Evolutionary conservation across 2,797 vertebrate genomes (phyloP).

Genomic region (Sphenopsis melanotis): DNA sequence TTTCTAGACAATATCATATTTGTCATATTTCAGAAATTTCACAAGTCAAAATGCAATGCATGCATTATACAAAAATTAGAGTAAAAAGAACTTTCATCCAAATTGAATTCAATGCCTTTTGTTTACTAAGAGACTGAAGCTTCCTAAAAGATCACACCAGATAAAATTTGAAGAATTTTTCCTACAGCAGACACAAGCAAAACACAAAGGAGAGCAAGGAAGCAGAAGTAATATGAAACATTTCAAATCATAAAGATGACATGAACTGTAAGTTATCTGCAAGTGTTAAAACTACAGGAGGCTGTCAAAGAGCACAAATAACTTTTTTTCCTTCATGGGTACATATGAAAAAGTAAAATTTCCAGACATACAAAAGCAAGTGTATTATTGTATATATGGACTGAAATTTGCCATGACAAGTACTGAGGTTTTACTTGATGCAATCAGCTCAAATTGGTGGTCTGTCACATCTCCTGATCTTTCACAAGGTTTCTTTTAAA

Average conservation of each 20-base stretch:
- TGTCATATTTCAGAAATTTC: not conserved
- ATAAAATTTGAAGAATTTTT: not conserved
- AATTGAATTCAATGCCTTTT: not conserved
- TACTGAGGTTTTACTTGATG: not conserved
- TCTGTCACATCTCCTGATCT: not conserved
- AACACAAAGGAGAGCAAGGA: not conserved
- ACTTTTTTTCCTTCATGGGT: not conserved
- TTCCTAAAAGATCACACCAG: not conserved
- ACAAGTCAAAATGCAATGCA: not conserved
- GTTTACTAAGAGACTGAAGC: not conserved
- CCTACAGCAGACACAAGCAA: not conserved
- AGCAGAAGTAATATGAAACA: not conserved
- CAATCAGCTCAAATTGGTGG: not conserved
- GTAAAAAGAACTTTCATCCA: not conserved
- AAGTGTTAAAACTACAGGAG: not conserved
- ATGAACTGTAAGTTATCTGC: not conserved
- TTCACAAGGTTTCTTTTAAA: not conserved
- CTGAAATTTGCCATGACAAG: not conserved
- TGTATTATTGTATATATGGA: not conserved
- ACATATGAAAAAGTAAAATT: not conserved
- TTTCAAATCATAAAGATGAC: not conserved
- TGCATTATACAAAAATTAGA: not conserved
- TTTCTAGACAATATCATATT: not conserved
- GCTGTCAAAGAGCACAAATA: not conserved
- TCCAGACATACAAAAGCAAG: not conserved